Percentiles rank a stretch among this genome's conserved stretches.
phyloP scores from a whole-genome alignment of 2,113 vertebrate species.

The Rhagologus leucostigma region DNA sequence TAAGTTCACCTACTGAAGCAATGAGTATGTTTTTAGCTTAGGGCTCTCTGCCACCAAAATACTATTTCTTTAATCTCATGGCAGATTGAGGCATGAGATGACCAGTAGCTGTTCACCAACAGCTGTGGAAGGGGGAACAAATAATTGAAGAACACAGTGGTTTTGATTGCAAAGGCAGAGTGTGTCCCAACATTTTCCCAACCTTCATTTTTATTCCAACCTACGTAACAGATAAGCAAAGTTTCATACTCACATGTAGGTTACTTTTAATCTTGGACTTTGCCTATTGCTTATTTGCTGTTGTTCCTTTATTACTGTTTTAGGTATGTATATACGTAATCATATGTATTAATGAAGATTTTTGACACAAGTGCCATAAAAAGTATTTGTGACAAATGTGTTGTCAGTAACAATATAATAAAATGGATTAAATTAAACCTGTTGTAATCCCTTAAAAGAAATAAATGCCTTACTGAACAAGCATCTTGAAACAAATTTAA shows the following conservation, averaged over 20 bases:
- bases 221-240: not conserved
- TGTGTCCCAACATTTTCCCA: not conserved
- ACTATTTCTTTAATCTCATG: not conserved
- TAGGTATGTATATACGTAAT: not conserved
- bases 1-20: not conserved
- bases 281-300: not conserved
- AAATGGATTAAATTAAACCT: conserved; percentile 1
- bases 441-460: not conserved
- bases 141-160: not conserved
- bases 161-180: not conserved
- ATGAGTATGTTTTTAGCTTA: not conserved
- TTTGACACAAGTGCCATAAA: not conserved
- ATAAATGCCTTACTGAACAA: not conserved
- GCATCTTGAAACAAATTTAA: not conserved
- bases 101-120: not conserved
- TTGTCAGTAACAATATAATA: not conserved
- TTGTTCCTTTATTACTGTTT: not conserved
- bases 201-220: not conserved
- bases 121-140: not conserved
- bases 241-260: not conserved
- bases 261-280: not conserved
- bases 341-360: not conserved
- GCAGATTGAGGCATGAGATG: not conserved
- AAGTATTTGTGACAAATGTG: not conserved
- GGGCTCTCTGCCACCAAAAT: not conserved